phyloP scores from a whole-genome alignment of 2,113 vertebrate genomes.

The Glaucomys volans region DNA sequence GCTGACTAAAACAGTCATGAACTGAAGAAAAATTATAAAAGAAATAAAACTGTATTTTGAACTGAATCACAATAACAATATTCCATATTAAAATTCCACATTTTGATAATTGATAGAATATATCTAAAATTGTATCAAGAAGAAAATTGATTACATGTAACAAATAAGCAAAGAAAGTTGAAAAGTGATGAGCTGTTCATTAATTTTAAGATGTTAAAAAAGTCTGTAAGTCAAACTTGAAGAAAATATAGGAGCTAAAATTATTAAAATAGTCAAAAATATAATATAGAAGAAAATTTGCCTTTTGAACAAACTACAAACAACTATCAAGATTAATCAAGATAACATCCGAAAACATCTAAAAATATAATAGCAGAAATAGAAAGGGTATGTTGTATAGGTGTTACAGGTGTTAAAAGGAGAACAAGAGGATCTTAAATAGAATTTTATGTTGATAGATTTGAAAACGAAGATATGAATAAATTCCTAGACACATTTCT shows the following conservation, averaged over 20 bases:
- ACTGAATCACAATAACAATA: neutral
- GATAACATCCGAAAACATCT: neutral
- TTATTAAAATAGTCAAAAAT: neutral
- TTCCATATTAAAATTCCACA: neutral
- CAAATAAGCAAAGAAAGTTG: neutral
- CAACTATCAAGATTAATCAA: neutral
- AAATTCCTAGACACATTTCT: neutral
- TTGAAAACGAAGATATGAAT: neutral
- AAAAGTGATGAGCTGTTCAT: neutral
- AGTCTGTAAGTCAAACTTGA: neutral
- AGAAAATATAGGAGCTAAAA: neutral
- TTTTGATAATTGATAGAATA: neutral
- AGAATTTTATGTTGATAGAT: neutral
- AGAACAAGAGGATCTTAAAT: neutral
- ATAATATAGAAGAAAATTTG: neutral
- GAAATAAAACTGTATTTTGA: slow-evolving; percentile 24
- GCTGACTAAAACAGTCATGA: neutral
- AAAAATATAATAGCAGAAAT: neutral
- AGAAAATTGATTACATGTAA: neutral
- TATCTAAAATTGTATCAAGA: neutral
- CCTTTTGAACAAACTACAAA: neutral
- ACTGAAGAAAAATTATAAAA: neutral
- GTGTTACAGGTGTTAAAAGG: neutral
- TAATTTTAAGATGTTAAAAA: slow-evolving; percentile 10
- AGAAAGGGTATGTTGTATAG: neutral